phyloP scores from a whole-genome alignment of 2,888 invertebrate species.

The Ganaspis brasiliensis region DNA sequence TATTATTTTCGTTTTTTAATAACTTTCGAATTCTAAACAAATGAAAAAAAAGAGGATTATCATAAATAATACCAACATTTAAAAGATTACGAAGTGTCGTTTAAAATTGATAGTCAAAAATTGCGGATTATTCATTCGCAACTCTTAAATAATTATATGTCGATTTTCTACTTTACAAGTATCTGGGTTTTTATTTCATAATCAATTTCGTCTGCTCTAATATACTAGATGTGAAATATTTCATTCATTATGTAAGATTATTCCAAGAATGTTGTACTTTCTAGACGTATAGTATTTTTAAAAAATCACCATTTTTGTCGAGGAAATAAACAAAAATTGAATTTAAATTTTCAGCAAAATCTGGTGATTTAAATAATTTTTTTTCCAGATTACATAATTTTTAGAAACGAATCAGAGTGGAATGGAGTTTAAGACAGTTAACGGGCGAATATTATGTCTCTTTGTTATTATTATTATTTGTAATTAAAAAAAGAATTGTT shows the following conservation, averaged over 20 bases:
- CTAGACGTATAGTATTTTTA: not conserved
- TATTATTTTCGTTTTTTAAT: not conserved
- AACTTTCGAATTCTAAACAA: not conserved
- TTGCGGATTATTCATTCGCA: not conserved
- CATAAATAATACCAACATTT: too few relatives aligned
- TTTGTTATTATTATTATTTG: not conserved
- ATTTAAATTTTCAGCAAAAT: not conserved
- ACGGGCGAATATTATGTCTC: not conserved
- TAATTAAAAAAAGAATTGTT: not conserved
- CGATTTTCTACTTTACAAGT: not conserved
- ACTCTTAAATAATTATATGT: slow-evolving; percentile 3
- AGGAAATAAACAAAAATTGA: too few relatives aligned
- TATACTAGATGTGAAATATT: not conserved
- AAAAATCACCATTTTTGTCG: too few relatives aligned
- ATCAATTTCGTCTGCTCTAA: not conserved
- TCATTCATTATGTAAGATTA: not conserved
- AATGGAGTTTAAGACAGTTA: not conserved
- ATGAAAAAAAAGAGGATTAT: too few relatives aligned
- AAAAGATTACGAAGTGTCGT: too few relatives aligned
- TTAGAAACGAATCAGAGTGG: not conserved
- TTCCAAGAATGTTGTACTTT: not conserved
- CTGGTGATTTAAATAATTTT: not conserved
- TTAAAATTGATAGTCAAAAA: too few relatives aligned
- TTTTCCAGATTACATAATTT: not conserved
- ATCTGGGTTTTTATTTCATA: not conserved